These are phyloP conservation scores for Brachycybe producta DNA, from an alignment of 2,888 invertebrate species.

Conservation along the genomic window DNA sequence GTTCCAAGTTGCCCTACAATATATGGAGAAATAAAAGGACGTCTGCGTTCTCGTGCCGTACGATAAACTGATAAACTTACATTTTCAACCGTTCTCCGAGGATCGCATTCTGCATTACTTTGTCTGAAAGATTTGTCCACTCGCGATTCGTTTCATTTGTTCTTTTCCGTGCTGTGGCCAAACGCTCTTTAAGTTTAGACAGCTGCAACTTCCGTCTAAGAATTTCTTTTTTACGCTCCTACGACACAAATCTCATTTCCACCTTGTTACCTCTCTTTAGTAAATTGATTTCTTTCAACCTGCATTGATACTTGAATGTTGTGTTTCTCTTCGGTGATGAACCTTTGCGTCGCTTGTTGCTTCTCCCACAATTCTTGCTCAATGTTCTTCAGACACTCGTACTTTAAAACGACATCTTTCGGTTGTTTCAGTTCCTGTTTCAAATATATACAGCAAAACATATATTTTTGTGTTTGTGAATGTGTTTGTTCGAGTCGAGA, in stretches of 20 bases:
- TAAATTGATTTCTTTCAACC: too few species aligned
- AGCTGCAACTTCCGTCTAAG: too few species aligned
- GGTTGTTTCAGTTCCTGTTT: constrained; percentile 12
- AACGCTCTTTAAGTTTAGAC: too few species aligned
- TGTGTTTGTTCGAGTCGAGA: too few species aligned
- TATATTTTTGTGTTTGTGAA: too few species aligned
- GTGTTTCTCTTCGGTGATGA: background rate
- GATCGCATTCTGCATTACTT: too few species aligned
- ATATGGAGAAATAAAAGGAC: background rate
- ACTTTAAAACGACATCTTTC: constrained; percentile 9
- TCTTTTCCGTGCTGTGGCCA: background rate
- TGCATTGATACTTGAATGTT: background rate
- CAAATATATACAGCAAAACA: too few species aligned
- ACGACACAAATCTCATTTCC: too few species aligned
- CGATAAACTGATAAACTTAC: too few species aligned
- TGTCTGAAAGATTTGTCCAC: background rate
- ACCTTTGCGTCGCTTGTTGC: background rate
- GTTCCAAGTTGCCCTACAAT: background rate
- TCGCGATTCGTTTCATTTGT: background rate
- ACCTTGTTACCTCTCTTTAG: too few species aligned
- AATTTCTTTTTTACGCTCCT: too few species aligned
- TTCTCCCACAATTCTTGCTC: background rate
- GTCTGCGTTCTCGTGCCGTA: too few species aligned
- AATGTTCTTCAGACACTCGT: constrained; percentile 4
- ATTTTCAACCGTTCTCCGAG: constrained; percentile 1